phyloP scores from a whole-genome alignment of 2,888 invertebrate species.

The Pollenia angustigena region DNA sequence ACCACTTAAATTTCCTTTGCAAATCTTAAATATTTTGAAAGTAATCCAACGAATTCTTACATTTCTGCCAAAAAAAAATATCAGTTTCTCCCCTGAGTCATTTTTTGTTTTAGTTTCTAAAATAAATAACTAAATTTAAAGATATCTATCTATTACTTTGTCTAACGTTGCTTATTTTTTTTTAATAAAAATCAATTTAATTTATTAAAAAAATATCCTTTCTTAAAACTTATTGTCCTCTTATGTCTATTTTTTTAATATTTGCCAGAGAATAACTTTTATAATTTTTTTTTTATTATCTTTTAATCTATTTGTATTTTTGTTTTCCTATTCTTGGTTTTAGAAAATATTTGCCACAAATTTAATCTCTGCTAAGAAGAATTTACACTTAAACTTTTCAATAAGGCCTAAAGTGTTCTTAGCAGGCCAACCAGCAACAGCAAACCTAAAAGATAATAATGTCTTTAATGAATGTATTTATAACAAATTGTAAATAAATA shows the following conservation, averaged over 20 bases:
- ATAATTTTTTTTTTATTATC: constrained; percentile 40
- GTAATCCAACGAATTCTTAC: too few species aligned
- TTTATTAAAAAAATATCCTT: constrained; percentile 1
- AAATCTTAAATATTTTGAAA: not conserved
- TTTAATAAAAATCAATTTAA: not conserved
- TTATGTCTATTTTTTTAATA: not conserved
- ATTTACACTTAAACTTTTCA: constrained; percentile 51
- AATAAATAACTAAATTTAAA: not conserved
- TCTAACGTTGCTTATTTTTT: not conserved
- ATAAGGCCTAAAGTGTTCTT: constrained; percentile 49
- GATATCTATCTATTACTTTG: not conserved
- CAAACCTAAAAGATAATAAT: constrained; percentile 11
- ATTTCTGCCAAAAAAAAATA: not conserved
- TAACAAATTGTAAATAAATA: constrained; percentile 41
- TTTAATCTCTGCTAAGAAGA: constrained; percentile 40
- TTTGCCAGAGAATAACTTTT: not conserved
- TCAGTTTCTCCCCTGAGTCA: not conserved
- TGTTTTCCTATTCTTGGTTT: constrained; percentile 1
- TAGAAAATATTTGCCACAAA: constrained; percentile 29
- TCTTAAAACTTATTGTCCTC: not conserved
- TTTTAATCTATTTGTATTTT: constrained; percentile 35
- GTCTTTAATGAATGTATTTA: constrained; percentile 24
- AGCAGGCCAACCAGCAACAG: not conserved
- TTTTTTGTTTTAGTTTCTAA: not conserved
- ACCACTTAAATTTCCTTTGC: not conserved